Evolutionary conservation across 2,113 vertebrate genomes (phyloP).

Genomic region (Ardeotis arabs): DNA sequence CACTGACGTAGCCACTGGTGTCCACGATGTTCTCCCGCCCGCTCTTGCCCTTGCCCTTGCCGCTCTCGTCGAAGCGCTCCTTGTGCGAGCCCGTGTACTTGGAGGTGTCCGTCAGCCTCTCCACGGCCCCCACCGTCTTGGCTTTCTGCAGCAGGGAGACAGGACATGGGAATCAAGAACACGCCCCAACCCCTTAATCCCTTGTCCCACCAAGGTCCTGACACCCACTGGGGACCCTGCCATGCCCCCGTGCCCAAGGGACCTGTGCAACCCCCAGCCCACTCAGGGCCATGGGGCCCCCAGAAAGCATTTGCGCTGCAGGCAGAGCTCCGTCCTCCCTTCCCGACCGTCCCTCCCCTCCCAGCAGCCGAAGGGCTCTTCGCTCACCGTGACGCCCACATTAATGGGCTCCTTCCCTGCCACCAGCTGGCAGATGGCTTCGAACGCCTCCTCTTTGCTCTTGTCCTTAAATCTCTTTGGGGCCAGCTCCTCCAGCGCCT

Average conservation of each 20-base stretch:
- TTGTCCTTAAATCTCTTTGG: conserved; percentile 91
- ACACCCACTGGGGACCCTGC: background rate
- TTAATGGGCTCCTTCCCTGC: conserved; percentile 89
- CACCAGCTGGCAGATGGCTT: conserved; percentile 86
- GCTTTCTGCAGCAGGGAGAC: conserved; percentile 81
- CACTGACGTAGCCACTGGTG: conserved; percentile 89
- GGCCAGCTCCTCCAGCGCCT: conserved; percentile 88
- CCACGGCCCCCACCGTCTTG: conserved; percentile 83
- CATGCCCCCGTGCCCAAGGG: rapidly evolving
- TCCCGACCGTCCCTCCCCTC: background rate
- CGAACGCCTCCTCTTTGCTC: conserved; percentile 85
- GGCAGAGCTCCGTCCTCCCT: background rate
- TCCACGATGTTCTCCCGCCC: conserved; percentile 91
- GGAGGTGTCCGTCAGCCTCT: conserved; percentile 89
- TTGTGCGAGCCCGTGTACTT: conserved; percentile 95
- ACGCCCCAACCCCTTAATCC: background rate
- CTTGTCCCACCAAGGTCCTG: background rate
- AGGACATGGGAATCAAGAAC: background rate
- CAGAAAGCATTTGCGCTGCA: rapidly evolving
- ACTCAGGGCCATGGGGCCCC: background rate
- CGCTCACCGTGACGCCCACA: conserved; percentile 87
- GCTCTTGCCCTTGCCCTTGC: conserved; percentile 88
- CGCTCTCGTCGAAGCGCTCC: conserved; percentile 89
- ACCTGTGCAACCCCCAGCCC: background rate
- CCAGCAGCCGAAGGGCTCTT: background rate